Evolutionary conservation across 2,797 vertebrate species (phyloP), one percentile per base, ranked within the genome.

Genomic region (Myiotriccus ornatus): DNA sequence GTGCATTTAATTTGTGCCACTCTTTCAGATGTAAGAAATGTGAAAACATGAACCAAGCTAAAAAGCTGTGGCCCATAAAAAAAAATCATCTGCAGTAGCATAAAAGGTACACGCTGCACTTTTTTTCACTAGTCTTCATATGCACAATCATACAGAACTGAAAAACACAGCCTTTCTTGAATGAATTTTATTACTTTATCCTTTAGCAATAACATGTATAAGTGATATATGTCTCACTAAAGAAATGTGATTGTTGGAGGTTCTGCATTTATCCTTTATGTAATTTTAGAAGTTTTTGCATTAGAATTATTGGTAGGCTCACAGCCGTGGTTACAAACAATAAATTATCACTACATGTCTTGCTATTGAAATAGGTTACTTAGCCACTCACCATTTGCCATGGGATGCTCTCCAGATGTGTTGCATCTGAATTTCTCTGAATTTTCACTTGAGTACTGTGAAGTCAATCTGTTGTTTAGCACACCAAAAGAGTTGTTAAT

Each of bases 331-430:
- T 85, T 96, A 87, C 93, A 95, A 97, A 78, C 77, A 95, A 97
- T 98, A 98, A 98, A 98, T 98, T 98, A 97, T 96, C 77, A 85
- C 96, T 97, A 82, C 89, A 94, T 89, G 91, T 97, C 97, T 96
- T 95, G 71, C 95, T 95, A 96, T 96, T 95, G 97, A 97, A 97
- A 97, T 92, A 98, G 96, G 98, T 97, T 97, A 96, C 97, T 98
- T 97, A 97, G 86, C 93, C 96, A 96, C 97, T 98, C 96, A 95
- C 95, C 90, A 94, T 98, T 97, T 97, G 96, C 97, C 96, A 78
- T 20, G 86, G 97, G 98, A 97, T 98, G 98, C 97, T 98, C 95
- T 98, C 98, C 98, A 98, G 98, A 98, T 98, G 98, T 97, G 97
- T 96, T 96, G 92, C 95, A 95, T 97, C 96, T 97, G 97, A 97